These are phyloP conservation scores for Seriola aureovittata DNA, from an alignment of 2,113 vertebrate genomes.

Conservation along the genomic window DNA sequence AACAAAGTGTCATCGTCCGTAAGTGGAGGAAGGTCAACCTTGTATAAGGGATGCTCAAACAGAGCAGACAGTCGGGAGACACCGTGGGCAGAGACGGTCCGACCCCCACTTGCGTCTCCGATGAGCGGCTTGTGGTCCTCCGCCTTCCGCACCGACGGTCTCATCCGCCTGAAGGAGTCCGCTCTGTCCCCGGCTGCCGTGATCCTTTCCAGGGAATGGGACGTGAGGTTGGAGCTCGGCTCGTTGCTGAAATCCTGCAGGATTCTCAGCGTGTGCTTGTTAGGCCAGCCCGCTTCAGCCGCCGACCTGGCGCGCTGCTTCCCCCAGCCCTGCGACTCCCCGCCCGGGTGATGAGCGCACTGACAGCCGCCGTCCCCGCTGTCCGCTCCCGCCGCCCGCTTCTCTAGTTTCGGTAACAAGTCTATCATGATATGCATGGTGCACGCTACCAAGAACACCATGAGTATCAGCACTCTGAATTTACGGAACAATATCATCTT, in stretches of 20 bases:
- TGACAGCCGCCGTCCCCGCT: conserved; percentile 84
- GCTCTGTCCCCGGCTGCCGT: conserved; percentile 72
- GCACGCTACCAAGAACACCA: conserved; percentile 92
- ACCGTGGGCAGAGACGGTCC: conserved; percentile 41
- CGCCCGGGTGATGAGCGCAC: conserved; percentile 85
- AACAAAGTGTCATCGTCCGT: conserved; percentile 92
- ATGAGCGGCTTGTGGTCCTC: conserved; percentile 78
- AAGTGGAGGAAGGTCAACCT: conserved; percentile 82
- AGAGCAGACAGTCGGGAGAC: conserved; percentile 85
- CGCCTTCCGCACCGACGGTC: conserved; percentile 50
- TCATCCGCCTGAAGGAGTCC: conserved; percentile 55
- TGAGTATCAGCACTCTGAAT: conserved; percentile 91
- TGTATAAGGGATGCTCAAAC: conserved; percentile 91
- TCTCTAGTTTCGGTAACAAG: conserved; percentile 92
- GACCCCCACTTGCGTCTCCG: conserved; percentile 64
- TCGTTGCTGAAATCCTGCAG: conserved; percentile 95
- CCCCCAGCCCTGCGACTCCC: conserved; percentile 79
- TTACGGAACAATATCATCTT: conserved; percentile 93
- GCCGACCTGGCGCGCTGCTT: conserved; percentile 79
- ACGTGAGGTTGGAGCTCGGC: conserved; percentile 91
- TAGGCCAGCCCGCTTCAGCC: conserved; percentile 89
- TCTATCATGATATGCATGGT: conserved; percentile 96
- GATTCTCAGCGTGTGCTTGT: conserved; percentile 93
- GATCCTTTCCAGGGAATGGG: conserved; percentile 89
- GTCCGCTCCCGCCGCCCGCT: conserved; percentile 80